Percentiles rank a stretch among this genome's conserved stretches.
Conservation (phyloP, 1,140 invertebrate genomes). For the Trachelipus rathkii region DNA sequence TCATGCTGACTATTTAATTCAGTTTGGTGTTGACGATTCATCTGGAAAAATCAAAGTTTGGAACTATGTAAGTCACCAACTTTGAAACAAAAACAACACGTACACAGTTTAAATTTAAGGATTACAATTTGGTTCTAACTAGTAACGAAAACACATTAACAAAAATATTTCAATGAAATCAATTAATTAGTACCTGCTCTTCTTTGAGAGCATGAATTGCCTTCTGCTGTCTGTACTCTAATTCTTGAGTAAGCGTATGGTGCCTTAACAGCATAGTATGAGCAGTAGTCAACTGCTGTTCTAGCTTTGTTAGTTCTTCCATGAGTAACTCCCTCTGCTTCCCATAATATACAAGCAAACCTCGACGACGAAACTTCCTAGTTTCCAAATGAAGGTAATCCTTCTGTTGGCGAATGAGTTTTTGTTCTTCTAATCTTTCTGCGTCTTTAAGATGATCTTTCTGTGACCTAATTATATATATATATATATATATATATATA, state of each 20-base stretch:
- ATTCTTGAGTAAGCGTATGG: slow-evolving; percentile 92
- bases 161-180: not conserved
- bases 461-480: slow-evolving; percentile 60
- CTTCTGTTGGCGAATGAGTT: slow-evolving; percentile 77
- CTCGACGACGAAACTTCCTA: slow-evolving; percentile 84
- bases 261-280: slow-evolving; percentile 92
- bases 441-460: slow-evolving; percentile 88
- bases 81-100: not conserved
- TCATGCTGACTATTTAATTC: slow-evolving; percentile 94
- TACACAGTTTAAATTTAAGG: not conserved
- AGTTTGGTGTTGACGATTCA: slow-evolving; percentile 80
- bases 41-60: slow-evolving; percentile 24
- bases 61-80: not conserved
- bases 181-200: slow-evolving; percentile 67
- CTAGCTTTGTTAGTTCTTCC: slow-evolving; percentile 88
- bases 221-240: slow-evolving; percentile 92
- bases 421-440: slow-evolving; percentile 83
- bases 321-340: slow-evolving; percentile 61
- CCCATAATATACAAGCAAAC: slow-evolving; percentile 77
- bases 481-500: not conserved
- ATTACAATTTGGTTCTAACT: not conserved
- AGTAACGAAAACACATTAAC: not conserved
- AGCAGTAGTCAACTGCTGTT: slow-evolving; percentile 89
- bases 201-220: slow-evolving; percentile 87
- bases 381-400: slow-evolving; percentile 89